Base-by-base conservation (phyloP, 2,113 vertebrate species). In the Accipiter virgatus region DNA sequence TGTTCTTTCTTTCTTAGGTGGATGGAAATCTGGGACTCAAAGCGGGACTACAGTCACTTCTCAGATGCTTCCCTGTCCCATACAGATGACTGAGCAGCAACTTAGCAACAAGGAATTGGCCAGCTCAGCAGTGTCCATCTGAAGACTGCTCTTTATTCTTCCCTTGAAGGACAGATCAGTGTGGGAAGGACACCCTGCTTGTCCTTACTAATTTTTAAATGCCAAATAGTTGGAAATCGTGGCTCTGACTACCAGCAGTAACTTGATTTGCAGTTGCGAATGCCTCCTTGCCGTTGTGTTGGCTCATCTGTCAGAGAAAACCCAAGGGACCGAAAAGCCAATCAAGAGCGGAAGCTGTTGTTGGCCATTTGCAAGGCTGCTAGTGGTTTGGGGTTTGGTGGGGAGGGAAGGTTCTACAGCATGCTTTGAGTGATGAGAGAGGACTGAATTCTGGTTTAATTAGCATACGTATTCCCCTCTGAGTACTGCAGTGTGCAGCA, bases 1-100 rank as follows among this genome's bases (percentile, higher is more conserved):
- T 95, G 48, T 96, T 90, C 78, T 8, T 83, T 97, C 88, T 96
- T 81, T 96, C 59, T 73, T 89, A 99, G 99, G 96, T 78, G 91
- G 34, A 90, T 99, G 95, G 97, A 98, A 94, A 98, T 97, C 97
- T 72, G 94, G 63, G 97, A 96, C 62, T 97, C 96, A 34, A 91
- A 89, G 50, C 96, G 55, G 45, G 82, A 95, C 47, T 98, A 94
- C 82, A 95, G 56, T 74, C 82, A 94, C 71, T 97, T 96, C 68
- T 70, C 74, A 17, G 89, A 78, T 73, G 53, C 81, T 77, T 95
- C 97, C 79, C 98, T 83, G 97, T 67, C 87, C 17, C 52, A 61
- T 52, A 9, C 86, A 21, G 55, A 78, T 36, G 50, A 58, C 90
- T 63, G 75, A 97, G 40, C 32, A 11, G 88, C 38, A 67, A 7